phyloP scores from a whole-genome alignment of 2,113 vertebrate species.

The Perca schrenkii region DNA sequence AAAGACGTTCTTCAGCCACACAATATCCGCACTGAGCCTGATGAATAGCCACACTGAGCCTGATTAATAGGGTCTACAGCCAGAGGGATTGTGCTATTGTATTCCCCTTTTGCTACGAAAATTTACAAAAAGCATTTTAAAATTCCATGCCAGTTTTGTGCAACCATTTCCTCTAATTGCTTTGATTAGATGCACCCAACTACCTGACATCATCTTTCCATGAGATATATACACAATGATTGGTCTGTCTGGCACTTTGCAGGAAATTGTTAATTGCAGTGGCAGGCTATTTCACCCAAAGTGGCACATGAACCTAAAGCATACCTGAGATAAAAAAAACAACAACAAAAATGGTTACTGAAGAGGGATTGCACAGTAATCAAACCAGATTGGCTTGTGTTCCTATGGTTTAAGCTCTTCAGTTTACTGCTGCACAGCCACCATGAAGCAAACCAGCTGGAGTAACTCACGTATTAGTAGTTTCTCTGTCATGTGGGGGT shows the following conservation, averaged over 20 bases:
- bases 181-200: not conserved
- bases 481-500: not conserved
- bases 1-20: not conserved
- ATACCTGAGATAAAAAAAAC: not conserved
- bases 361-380: too few relatives aligned
- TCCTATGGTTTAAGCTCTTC: too few relatives aligned
- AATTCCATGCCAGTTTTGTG: not conserved
- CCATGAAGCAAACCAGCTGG: conserved; percentile 27
- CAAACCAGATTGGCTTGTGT: too few relatives aligned
- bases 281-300: not conserved
- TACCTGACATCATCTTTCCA: not conserved
- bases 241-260: not conserved
- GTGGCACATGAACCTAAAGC: not conserved
- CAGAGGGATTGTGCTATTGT: not conserved
- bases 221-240: not conserved
- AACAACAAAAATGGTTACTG: too few relatives aligned
- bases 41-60: not conserved
- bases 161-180: not conserved
- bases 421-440: conserved; percentile 11
- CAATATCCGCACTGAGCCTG: not conserved
- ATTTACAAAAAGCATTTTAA: not conserved
- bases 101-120: not conserved
- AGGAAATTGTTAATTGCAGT: not conserved
- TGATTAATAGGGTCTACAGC: not conserved
- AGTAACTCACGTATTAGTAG: conserved; percentile 41